phyloP scores from a whole-genome alignment of 2,888 invertebrate species.

The Hemicrepidius hirtus region DNA sequence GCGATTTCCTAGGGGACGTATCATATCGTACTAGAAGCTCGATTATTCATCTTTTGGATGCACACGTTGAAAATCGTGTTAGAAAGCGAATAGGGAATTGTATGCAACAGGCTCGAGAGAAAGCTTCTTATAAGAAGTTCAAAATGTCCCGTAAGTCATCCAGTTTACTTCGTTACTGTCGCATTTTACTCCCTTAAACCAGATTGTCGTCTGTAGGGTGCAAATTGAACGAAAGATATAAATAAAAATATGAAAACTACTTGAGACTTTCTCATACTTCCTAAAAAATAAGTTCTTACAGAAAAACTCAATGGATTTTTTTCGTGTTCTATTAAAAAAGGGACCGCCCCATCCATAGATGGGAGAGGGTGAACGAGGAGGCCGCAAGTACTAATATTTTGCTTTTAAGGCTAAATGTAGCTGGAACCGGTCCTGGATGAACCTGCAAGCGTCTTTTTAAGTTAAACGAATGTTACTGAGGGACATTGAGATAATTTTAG shows the following conservation, averaged over 20 bases:
- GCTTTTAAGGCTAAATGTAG: too few species aligned
- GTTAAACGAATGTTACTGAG: too few species aligned
- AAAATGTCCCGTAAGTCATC: slow-evolving; percentile 29
- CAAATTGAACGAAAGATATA: slow-evolving; percentile 11
- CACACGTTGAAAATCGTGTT: slow-evolving; percentile 13
- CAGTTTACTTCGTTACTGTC: slow-evolving; percentile 18
- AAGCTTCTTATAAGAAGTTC: slow-evolving; percentile 19
- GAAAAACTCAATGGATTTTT: too few species aligned
- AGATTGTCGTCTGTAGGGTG: neutral
- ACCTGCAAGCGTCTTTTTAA: too few species aligned
- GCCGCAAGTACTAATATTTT: too few species aligned
- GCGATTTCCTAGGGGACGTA: slow-evolving; percentile 40
- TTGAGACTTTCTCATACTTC: too few species aligned
- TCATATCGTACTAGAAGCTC: slow-evolving; percentile 14
- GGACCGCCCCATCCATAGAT: too few species aligned
- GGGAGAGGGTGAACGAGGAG: too few species aligned
- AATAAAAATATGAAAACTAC: neutral
- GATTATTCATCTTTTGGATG: slow-evolving; percentile 27
- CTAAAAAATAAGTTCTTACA: too few species aligned
- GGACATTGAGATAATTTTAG: too few species aligned
- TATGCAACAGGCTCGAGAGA: slow-evolving; percentile 25
- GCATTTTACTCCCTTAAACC: slow-evolving; percentile 10
- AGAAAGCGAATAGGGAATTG: neutral
- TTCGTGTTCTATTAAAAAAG: too few species aligned
- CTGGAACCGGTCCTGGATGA: too few species aligned